Evolutionary conservation across 2,888 invertebrate genomes (phyloP), one percentile per base, ranked within the genome.

Genomic region (Mylabris sibirica): DNA sequence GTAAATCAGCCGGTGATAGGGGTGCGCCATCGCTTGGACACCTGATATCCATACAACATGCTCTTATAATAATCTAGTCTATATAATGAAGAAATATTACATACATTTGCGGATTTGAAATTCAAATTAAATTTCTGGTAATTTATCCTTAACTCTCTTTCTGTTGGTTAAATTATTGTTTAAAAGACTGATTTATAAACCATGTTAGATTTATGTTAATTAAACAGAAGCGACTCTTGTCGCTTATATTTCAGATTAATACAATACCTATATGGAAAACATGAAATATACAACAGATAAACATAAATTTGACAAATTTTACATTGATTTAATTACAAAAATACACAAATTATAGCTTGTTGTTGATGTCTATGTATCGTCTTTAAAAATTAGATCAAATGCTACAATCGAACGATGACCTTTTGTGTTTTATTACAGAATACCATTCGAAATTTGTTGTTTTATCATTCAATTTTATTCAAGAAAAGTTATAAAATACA

Each of bases 51-150:
- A 38, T n/a, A 17, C 3, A n/a, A 17, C 5, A 41, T 41, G 14
- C 11, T 41, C 41, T n/a, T 41, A 41, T n/a, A 44, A 30, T 30
- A 17, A 44, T 44, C 6, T 38, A 38, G 38, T 30, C 30, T 17
- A 65, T 17, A 65, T 65, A 67, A 65, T 63, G 67, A 64, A 65
- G 67, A 64, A 60, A 64, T 67, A 70, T 70, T 17, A 60, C 30
- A 11, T 44, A 65, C 67, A 65, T 70, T 67, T 67, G 67, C 70
- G 12, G 34, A 70, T 70, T 67, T 70, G 67, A 67, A 70, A 59
- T 70, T 67, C 64, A 70, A 70, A 70, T 70, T 67, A 63, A 44
- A 44, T 59, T 44, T 38, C 35, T 64, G 4, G 34, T 35, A 34
- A 41, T 59, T 44, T 59, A 64, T 59, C 22, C 17, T 22, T 11